These are phyloP conservation scores for Poeciliopsis occidentalis DNA, from an alignment of 2,113 vertebrate genomes.

Conservation along the genomic window DNA sequence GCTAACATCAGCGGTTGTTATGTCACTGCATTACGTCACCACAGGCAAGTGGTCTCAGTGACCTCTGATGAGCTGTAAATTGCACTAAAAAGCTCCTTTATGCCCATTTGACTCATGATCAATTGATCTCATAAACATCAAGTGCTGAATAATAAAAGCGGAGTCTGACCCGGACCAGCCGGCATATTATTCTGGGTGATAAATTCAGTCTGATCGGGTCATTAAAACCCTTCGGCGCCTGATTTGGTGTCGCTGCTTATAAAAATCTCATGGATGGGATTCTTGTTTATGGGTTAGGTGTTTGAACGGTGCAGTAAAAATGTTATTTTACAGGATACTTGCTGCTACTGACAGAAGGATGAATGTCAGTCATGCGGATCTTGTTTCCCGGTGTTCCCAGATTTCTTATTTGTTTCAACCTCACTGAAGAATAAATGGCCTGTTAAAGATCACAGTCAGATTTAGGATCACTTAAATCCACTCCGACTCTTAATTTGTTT, in stretches of 20 bases:
- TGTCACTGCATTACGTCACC: conserved; percentile 45
- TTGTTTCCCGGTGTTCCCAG: background rate
- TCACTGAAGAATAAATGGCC: background rate
- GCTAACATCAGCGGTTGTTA: background rate
- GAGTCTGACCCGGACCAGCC: conserved; percentile 36
- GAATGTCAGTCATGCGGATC: background rate
- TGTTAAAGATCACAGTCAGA: background rate
- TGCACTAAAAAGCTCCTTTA: conserved; percentile 16
- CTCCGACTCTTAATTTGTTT: background rate
- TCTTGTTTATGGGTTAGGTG: conserved; percentile 38
- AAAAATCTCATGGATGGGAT: conserved; percentile 38
- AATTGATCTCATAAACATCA: conserved; percentile 53
- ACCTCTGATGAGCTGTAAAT: conserved; percentile 56
- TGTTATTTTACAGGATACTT: conserved; percentile 10
- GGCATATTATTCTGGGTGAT: conserved; percentile 12
- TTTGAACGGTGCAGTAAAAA: conserved; percentile 45
- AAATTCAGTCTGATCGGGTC: background rate
- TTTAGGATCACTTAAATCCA: background rate
- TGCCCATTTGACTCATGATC: conserved; percentile 14
- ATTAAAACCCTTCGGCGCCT: conserved; percentile 14
- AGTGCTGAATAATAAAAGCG: conserved; percentile 48
- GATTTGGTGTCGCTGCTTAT: conserved; percentile 49
- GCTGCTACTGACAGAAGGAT: conserved; percentile 18
- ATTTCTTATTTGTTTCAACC: background rate
- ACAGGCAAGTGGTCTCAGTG: background rate